These are phyloP conservation scores for Siniperca chuatsi DNA, from an alignment of 2,113 vertebrate genomes.

Conservation along the genomic window DNA sequence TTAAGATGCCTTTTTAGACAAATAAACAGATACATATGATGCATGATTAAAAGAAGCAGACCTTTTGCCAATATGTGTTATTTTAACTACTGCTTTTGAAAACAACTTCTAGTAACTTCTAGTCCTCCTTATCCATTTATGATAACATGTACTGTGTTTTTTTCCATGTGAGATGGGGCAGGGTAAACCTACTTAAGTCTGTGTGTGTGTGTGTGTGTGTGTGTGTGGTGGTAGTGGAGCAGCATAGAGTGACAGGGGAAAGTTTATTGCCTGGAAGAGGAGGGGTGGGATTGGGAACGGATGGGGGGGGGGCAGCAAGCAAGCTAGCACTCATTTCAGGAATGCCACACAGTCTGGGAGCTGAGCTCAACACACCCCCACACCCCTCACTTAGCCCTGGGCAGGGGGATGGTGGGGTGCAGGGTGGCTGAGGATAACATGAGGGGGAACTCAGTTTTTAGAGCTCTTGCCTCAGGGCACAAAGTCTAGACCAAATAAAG, in stretches of 20 bases:
- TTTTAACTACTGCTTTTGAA: neutral
- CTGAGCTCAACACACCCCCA: conserved; percentile 34
- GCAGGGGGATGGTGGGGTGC: neutral
- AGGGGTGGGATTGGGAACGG: conserved; percentile 15
- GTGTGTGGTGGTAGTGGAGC: conserved; percentile 19
- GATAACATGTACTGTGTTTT: conserved; percentile 56
- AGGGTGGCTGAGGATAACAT: conserved; percentile 18
- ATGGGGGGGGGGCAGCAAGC: neutral
- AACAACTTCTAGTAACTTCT: neutral
- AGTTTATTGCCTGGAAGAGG: conserved; percentile 30
- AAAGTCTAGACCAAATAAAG: conserved; percentile 20
- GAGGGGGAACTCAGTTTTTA: conserved; percentile 23
- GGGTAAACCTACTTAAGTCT: neutral
- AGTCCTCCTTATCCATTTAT: conserved; percentile 29
- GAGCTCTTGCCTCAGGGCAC: neutral
- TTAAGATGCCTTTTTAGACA: neutral
- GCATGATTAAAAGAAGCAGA: neutral
- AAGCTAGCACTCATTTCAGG: conserved; percentile 68
- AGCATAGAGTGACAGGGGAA: conserved; percentile 5
- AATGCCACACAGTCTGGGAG: conserved; percentile 65
- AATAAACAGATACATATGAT: neutral
- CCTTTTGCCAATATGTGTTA: neutral
- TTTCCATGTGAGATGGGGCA: neutral
- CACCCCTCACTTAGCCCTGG: neutral
- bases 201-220: conserved; percentile 11